These are phyloP conservation scores for Lacerta bilineata DNA, from an alignment of 2,797 vertebrate species.

Conservation along the genomic window DNA sequence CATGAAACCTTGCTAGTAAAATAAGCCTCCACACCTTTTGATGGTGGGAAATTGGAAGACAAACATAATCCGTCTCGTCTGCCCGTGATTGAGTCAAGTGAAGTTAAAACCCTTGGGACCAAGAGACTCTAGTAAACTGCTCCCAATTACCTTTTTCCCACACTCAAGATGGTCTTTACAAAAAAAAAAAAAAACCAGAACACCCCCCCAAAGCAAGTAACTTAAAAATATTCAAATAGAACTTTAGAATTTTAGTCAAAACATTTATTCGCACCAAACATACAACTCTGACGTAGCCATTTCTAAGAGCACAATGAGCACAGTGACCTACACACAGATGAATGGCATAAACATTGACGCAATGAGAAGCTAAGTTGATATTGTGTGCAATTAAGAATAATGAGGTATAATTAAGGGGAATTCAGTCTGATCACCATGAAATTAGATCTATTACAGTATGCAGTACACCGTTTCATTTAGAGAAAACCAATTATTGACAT, in stretches of 20 bases:
- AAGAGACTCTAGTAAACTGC: no score
- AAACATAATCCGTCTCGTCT: no score
- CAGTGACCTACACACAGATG: not conserved
- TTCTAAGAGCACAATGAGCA: not conserved
- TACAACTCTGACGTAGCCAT: not conserved
- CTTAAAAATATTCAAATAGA: not conserved
- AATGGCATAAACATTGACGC: conserved; percentile 24
- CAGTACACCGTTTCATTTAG: not conserved
- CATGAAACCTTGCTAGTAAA: no score
- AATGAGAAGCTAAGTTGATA: conserved; percentile 1
- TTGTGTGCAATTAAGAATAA: conserved; percentile 37
- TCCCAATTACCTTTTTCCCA: no score
- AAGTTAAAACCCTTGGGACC: no score
- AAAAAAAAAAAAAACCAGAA: not conserved
- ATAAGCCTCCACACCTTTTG: no score
- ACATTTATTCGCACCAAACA: not conserved
- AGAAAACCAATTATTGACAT: conserved; percentile 3
- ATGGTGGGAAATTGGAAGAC: no score
- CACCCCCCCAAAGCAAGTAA: not conserved
- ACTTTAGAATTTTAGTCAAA: not conserved
- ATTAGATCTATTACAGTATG: conserved; percentile 36
- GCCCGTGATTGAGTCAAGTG: no score
- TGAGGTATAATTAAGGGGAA: conserved; percentile 28
- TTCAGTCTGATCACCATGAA: conserved; percentile 34
- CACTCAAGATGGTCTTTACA: not conserved